These are phyloP conservation scores for Acanthoscelides obtectus DNA, from an alignment of 2,888 invertebrate genomes.

Conservation along the genomic window DNA sequence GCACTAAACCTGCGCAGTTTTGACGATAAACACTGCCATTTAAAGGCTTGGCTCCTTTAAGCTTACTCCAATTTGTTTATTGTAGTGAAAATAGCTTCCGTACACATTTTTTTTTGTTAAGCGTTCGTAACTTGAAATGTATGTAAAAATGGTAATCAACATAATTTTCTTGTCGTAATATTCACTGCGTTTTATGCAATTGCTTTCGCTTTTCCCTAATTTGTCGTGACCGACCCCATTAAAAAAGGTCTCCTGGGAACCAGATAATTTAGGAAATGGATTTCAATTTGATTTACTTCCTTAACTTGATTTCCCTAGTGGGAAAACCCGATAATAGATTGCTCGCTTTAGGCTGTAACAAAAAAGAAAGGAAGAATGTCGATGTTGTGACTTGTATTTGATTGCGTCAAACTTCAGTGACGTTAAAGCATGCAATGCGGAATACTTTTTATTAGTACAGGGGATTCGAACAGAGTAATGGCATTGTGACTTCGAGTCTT, in stretches of 20 bases:
- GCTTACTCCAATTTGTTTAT: too few relatives aligned
- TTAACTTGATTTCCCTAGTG: conserved; percentile 15
- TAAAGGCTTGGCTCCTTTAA: too few relatives aligned
- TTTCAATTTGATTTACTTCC: conserved; percentile 17
- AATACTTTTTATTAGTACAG: too few relatives aligned
- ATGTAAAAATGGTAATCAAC: too few relatives aligned
- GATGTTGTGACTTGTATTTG: not conserved
- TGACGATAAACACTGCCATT: too few relatives aligned
- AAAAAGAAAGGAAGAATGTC: not conserved
- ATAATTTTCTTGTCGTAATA: not conserved
- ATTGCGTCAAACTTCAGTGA: not conserved
- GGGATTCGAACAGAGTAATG: too few relatives aligned
- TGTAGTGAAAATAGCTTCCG: too few relatives aligned
- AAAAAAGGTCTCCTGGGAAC: conserved; percentile 5
- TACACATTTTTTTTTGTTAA: too few relatives aligned
- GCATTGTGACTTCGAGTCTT: too few relatives aligned
- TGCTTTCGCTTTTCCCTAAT: not conserved
- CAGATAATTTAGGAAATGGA: conserved; percentile 11
- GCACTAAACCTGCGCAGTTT: too few relatives aligned
- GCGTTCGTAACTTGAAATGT: too few relatives aligned
- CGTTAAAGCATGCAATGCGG: too few relatives aligned
- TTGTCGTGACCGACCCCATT: not conserved
- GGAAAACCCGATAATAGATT: conserved; percentile 5
- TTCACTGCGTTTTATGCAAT: not conserved
- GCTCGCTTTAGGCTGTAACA: not conserved